Base-by-base conservation (phyloP, 2,888 invertebrate species). In the Hypselothyrea guttata region DNA sequence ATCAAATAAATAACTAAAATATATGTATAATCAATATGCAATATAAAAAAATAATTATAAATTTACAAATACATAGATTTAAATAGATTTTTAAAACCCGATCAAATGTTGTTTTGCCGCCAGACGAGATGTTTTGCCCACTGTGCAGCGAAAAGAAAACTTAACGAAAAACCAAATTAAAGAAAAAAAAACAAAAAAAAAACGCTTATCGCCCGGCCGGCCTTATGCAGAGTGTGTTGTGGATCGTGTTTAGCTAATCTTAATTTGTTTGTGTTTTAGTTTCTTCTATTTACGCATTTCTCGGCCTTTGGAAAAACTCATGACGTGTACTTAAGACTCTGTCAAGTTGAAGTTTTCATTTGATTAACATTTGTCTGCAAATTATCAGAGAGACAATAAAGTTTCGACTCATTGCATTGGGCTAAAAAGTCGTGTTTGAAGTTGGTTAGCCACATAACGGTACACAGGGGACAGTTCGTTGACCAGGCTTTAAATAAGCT, bases 301-400 rank as follows among this genome's bases (percentile, higher is more conserved):
- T 55, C 22, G 13, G n/a, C 44, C n/a, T n/a, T 40, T 30, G 40
- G 46, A 41, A 66, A 73, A 63, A 68, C 46, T 54, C 28, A 68
- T 84, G 83, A 82, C 83, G 85, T 84, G 75, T 74, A 49, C 62
- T 27, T 40, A 30, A 11, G 13, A 2, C 16, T n/a, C 28, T 28
- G 28, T 7, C 3, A 1, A 28, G 5, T 28, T 1, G 16, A 12
- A 9, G 12, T 56, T 70, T 58, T 61, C 53, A 57, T 58, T 52
- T 55, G 40, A 66, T 78, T 78, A 78, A 63, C 78, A 34, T 38
- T 60, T 28, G 54, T 12, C 65, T 66, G 85, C 65, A 34, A 78
- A 78, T 82, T 78, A 57, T 22, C 22, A 5, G 3, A 4, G n/a
- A n/a, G n/a, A 5, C 22, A 22, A 22, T 53, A 45, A 47, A 47